These are phyloP conservation scores for Eupsittula cactorum DNA, from an alignment of 2,113 vertebrate genomes.

Conservation along the genomic window DNA sequence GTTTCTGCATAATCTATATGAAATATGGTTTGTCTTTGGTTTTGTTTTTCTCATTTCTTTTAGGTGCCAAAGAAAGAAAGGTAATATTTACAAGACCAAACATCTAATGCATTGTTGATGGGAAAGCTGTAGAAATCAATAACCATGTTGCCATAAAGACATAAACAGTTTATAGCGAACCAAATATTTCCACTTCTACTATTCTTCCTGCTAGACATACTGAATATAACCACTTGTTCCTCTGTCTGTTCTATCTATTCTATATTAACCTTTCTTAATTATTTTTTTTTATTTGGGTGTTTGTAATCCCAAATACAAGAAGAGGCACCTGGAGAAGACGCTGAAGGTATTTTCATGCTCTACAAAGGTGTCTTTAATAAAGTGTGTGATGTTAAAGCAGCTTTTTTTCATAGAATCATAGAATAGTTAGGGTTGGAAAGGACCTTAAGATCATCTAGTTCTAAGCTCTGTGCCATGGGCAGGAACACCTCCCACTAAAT, in stretches of 20 bases:
- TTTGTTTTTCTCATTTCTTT: not conserved
- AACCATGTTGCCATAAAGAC: conserved; percentile 44
- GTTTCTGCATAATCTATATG: conserved; percentile 12
- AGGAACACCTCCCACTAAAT: too few relatives aligned
- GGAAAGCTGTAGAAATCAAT: not conserved
- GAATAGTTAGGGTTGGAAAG: too few relatives aligned
- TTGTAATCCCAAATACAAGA: not conserved
- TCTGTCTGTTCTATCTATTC: not conserved
- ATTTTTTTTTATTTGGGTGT: not conserved
- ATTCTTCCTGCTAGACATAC: not conserved
- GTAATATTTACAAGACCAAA: not conserved
- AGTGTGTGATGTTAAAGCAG: not conserved
- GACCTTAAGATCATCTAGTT: too few relatives aligned
- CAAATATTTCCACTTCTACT: not conserved
- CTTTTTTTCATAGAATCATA: not conserved
- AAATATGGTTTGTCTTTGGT: not conserved
- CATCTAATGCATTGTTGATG: not conserved
- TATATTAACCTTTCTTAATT: not conserved
- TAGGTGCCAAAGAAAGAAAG: not conserved
- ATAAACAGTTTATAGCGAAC: not conserved
- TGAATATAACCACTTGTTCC: not conserved
- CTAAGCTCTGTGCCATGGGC: too few relatives aligned
- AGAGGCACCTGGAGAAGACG: not conserved
- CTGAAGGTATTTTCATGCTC: not conserved
- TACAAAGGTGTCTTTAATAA: not conserved